These are phyloP conservation scores for Argyrosomus regius DNA, from an alignment of 2,797 vertebrate genomes.

Conservation along the genomic window DNA sequence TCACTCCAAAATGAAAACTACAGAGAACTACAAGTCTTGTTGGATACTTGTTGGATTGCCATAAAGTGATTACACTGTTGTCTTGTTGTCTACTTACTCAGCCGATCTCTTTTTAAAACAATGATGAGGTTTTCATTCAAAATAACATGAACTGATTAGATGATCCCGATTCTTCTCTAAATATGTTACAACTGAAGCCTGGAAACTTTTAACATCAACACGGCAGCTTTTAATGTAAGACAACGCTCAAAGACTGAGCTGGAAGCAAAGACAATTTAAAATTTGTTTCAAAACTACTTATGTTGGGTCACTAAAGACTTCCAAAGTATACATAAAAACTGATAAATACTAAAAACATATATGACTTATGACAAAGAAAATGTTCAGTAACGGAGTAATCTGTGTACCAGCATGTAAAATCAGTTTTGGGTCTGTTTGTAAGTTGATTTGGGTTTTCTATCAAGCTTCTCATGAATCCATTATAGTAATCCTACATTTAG, in stretches of 20 bases:
- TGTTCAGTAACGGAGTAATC: neutral
- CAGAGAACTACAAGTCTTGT: neutral
- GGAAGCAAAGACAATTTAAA: neutral
- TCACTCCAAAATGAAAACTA: constrained; percentile 3
- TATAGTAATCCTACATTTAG: neutral
- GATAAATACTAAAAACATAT: neutral
- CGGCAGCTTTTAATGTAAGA: neutral
- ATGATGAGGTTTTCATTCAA: neutral
- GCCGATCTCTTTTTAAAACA: constrained; percentile 10
- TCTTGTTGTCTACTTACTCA: neutral
- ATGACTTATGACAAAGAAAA: neutral
- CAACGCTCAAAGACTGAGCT: neutral
- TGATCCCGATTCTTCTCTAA: neutral
- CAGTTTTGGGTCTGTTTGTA: neutral
- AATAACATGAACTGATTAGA: neutral
- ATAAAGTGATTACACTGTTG: neutral
- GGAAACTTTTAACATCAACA: neutral
- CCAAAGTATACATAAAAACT: neutral
- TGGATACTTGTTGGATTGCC: neutral
- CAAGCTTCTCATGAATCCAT: neutral
- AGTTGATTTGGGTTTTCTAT: neutral
- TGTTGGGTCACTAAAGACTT: neutral
- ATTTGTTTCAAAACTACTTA: neutral
- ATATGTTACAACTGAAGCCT: neutral
- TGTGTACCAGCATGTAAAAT: neutral